Evolutionary conservation across 1,140 invertebrate species (phyloP), one percentile per base, ranked within the genome.

Genomic region (Nasonia giraulti): DNA sequence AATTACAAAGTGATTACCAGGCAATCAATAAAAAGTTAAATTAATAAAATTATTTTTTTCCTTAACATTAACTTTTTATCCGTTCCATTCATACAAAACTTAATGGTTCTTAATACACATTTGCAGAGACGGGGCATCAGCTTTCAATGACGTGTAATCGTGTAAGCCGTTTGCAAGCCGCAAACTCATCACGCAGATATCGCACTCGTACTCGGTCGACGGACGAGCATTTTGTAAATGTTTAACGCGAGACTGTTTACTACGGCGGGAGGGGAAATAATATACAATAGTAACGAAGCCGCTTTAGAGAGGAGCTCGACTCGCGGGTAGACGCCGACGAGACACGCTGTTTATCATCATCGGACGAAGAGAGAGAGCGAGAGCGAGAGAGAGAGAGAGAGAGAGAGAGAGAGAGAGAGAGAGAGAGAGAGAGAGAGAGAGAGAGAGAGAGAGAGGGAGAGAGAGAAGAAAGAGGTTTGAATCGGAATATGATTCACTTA

Each of bases 261-360:
- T 62, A 74, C 23, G 80, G 14, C 17, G 1, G 47, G 6, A 50
- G 47, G 12, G 69, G 71, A 37, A 75, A 74, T 55, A 82, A 82
- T 82, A 82, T 82, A 82, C 71, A 74, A 77, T 75, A n/a, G 37
- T 37, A 62, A 82, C 20, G 44, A 74, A 74, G 23, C 47, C 1
- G 23, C 40, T 81, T 44, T 31, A 50, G 17, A 73, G 27, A 31
- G 23, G 12, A 33, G 68, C 73, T 20, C 73, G 37, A 44, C 6
- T n/a, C 71, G 33, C 1, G 12, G 73, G 69, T 12, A 83, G 73
- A 77, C 33, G 27, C 23, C 47, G 12, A 77, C 20, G 73, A 83
- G 74, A 83, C 82, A 83, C 0, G 23, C 74, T 62, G 74, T 77
- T 74, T 68, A 83, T 75, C 27, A 69, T 80, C 78, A 69, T 37